A percentile compares a stretch with the other conserved stretches of the same genome.
These are phyloP conservation scores for Nemotelus nigrinus DNA, from an alignment of 2,888 invertebrate genomes.

Conservation along the genomic window DNA sequence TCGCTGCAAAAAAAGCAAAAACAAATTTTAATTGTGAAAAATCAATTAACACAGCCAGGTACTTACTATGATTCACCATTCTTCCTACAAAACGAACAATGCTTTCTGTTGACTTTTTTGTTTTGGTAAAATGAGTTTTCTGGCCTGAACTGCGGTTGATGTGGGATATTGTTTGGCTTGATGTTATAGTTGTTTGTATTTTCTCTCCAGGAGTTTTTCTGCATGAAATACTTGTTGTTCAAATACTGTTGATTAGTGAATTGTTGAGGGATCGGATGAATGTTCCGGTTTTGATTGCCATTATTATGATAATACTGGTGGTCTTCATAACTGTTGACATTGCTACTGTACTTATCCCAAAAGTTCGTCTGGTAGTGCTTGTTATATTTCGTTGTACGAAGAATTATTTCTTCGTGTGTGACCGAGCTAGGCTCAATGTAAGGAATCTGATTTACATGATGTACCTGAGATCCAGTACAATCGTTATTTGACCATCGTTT, in stretches of 20 bases:
- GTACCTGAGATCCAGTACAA: neutral
- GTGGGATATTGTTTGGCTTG: neutral
- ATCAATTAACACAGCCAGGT: neutral
- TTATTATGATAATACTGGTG: neutral
- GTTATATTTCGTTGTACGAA: neutral
- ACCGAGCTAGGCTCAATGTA: neutral
- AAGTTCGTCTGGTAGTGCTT: slow-evolving; percentile 2
- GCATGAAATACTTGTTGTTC: neutral
- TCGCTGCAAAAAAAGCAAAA: slow-evolving; percentile 25
- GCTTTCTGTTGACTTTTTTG: slow-evolving; percentile 17
- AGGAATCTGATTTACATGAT: neutral
- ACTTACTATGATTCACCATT: slow-evolving; percentile 45
- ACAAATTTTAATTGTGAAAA: neutral
- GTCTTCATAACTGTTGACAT: neutral
- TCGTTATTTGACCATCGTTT: slow-evolving; percentile 35
- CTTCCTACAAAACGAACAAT: slow-evolving; percentile 44
- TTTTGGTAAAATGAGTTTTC: neutral
- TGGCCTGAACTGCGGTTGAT: neutral
- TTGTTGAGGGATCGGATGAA: neutral
- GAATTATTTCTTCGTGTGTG: neutral
- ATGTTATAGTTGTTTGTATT: neutral
- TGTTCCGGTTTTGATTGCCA: neutral
- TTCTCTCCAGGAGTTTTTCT: slow-evolving; percentile 30
- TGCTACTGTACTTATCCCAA: slow-evolving; percentile 28
- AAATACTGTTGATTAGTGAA: slow-evolving; percentile 3